Evolutionary conservation across 2,888 invertebrate genomes (phyloP).

Genomic region (Ectropis crepuscularia): DNA sequence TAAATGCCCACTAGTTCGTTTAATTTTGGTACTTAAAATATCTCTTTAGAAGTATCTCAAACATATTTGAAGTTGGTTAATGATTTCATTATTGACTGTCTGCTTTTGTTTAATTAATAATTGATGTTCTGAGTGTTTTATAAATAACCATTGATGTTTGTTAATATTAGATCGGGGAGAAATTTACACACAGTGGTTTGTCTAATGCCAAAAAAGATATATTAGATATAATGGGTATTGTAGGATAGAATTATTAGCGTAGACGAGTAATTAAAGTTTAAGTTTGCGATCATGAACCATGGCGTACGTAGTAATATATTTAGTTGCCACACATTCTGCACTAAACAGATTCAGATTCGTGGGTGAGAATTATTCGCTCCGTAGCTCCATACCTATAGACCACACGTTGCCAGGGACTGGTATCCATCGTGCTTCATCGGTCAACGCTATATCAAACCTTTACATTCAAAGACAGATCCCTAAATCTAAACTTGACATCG

Average conservation of each 20-base stretch:
- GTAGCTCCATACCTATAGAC: slow-evolving; percentile 45
- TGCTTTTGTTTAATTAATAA: slow-evolving; percentile 23
- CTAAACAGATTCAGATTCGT: slow-evolving; percentile 51
- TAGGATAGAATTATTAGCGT: slow-evolving; percentile 8
- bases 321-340: slow-evolving; percentile 73
- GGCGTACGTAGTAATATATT: slow-evolving; percentile 50
- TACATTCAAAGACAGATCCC: not conserved
- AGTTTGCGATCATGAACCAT: slow-evolving; percentile 56
- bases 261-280: slow-evolving; percentile 17
- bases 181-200: no score
- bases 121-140: slow-evolving; percentile 23
- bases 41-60: no score
- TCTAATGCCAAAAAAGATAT: no score
- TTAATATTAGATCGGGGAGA: slow-evolving; percentile 12
- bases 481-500: slow-evolving; percentile 5
- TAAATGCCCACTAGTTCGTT: no score
- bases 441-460: slow-evolving; percentile 6
- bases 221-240: not conserved
- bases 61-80: slow-evolving; percentile 19
- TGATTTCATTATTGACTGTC: slow-evolving; percentile 16
- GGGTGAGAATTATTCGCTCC: slow-evolving; percentile 21
- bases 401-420: slow-evolving; percentile 61
- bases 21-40: no score
- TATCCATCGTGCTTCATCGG: slow-evolving; percentile 35
- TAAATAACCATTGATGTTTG: slow-evolving; percentile 12